Percentiles rank a stretch among this genome's conserved stretches.
phyloP scores from a whole-genome alignment of 2,113 vertebrate genomes.

The Saccopteryx bilineata region DNA sequence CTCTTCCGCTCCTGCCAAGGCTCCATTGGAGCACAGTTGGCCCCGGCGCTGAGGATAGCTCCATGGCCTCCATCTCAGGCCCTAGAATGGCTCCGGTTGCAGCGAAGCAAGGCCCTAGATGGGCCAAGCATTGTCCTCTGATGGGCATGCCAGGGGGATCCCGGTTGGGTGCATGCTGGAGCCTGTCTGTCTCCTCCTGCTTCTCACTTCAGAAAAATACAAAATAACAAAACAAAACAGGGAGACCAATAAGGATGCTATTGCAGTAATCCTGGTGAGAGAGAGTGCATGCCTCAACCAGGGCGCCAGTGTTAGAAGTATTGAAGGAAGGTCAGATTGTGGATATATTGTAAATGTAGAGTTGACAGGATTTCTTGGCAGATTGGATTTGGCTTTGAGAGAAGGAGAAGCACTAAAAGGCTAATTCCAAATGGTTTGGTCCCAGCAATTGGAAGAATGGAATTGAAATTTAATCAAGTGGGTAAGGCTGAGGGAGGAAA shows the following conservation, averaged over 20 bases:
- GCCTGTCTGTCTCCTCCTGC: no score
- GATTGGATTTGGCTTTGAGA: neutral
- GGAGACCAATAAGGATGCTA: neutral
- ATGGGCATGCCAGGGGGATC: no score
- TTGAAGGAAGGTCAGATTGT: neutral
- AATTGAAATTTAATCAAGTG: neutral
- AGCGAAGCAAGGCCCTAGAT: no score
- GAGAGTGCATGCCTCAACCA: neutral
- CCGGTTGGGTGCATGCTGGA: no score
- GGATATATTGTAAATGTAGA: neutral
- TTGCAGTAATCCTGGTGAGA: neutral
- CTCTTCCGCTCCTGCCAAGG: no score
- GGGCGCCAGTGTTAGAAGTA: neutral
- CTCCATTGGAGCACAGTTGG: no score
- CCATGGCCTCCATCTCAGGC: no score
- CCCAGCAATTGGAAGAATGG: neutral
- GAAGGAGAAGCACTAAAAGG: neutral
- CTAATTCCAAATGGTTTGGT: neutral
- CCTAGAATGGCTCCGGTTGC: no score
- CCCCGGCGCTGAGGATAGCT: no score
- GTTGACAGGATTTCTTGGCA: neutral
- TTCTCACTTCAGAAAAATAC: no score
- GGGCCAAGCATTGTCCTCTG: no score
- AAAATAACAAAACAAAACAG: neutral
- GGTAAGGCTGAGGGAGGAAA: neutral